These are phyloP conservation scores for Rhizoglyphus robini DNA, from an alignment of 1,140 invertebrate species.

Conservation along the genomic window DNA sequence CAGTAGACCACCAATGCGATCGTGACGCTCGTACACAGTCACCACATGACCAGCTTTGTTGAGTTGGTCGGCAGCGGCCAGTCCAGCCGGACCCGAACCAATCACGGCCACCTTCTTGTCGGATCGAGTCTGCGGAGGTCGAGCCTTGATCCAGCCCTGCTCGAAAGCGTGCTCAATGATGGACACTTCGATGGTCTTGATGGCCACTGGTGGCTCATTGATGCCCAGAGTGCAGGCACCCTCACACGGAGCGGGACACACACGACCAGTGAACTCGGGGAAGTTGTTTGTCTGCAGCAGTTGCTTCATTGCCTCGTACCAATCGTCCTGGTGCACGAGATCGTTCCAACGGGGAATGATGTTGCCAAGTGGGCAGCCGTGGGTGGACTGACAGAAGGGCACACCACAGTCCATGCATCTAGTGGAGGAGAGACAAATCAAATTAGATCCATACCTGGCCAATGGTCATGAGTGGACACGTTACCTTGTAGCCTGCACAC, in stretches of 20 bases:
- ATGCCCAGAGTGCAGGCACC: slow-evolving; percentile 94
- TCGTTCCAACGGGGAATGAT: slow-evolving; percentile 99
- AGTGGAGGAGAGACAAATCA: slow-evolving; percentile 13
- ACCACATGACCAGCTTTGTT: slow-evolving; percentile 86
- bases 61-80: slow-evolving; percentile 91
- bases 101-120: slow-evolving; percentile 81
- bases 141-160: slow-evolving; percentile 80
- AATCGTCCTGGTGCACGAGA: slow-evolving; percentile 65
- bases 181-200: slow-evolving; percentile 97
- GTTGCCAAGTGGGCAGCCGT: slow-evolving; percentile 93
- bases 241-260: slow-evolving; percentile 97
- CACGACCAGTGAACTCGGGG: slow-evolving; percentile 95
- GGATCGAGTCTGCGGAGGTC: slow-evolving; percentile 55
- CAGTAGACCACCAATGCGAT: slow-evolving; percentile 80
- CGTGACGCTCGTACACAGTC: slow-evolving; percentile 91
- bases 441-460: slow-evolving; percentile 2
- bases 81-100: slow-evolving; percentile 83
- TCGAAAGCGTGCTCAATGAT: slow-evolving; percentile 98
- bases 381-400: slow-evolving; percentile 92
- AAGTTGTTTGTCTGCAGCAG: slow-evolving; percentile 97
- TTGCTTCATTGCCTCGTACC: slow-evolving; percentile 89
- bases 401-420: slow-evolving; percentile 98
- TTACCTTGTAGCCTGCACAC: slow-evolving; percentile 55
- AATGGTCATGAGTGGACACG: neutral
- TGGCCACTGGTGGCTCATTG: slow-evolving; percentile 87